A percentile compares a stretch with the other conserved stretches of the same genome.
These are phyloP conservation scores for Hydrotaea diabolus DNA, from an alignment of 2,888 invertebrate genomes.

Conservation along the genomic window DNA sequence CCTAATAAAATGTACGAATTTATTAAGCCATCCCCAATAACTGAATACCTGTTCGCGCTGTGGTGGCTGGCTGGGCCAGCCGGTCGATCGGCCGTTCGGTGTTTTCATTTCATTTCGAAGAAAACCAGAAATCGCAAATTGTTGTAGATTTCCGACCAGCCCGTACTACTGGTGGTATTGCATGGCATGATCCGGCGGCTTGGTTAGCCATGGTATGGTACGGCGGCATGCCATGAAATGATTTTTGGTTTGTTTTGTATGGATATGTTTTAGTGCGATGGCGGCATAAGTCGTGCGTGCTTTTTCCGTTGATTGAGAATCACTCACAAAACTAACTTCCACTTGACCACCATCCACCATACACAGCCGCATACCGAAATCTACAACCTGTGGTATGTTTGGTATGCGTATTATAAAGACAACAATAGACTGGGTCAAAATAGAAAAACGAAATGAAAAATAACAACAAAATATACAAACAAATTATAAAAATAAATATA, in stretches of 20 bases:
- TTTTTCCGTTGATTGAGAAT: slow-evolving; percentile 50
- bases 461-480: too few species aligned
- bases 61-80: neutral
- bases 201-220: neutral
- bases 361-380: too few species aligned
- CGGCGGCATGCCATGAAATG: neutral
- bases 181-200: slow-evolving; percentile 17
- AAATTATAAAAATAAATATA: too few species aligned
- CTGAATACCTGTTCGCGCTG: slow-evolving; percentile 2
- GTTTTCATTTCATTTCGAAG: neutral
- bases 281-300: slow-evolving; percentile 44
- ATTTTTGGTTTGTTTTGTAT: slow-evolving; percentile 4
- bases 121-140: slow-evolving; percentile 40
- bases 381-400: too few species aligned
- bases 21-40: slow-evolving; percentile 33
- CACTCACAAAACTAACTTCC: slow-evolving; percentile 27
- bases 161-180: neutral
- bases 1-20: slow-evolving; percentile 37
- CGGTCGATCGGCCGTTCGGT: neutral
- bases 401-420: too few species aligned
- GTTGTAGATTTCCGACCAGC: slow-evolving; percentile 21
- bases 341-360: neutral
- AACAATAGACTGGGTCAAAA: too few species aligned
- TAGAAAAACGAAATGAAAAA: too few species aligned
- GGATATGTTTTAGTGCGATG: slow-evolving; percentile 45